Base-by-base conservation (phyloP, 2,797 vertebrate species). In the Brachyrhaphis roseni region DNA sequence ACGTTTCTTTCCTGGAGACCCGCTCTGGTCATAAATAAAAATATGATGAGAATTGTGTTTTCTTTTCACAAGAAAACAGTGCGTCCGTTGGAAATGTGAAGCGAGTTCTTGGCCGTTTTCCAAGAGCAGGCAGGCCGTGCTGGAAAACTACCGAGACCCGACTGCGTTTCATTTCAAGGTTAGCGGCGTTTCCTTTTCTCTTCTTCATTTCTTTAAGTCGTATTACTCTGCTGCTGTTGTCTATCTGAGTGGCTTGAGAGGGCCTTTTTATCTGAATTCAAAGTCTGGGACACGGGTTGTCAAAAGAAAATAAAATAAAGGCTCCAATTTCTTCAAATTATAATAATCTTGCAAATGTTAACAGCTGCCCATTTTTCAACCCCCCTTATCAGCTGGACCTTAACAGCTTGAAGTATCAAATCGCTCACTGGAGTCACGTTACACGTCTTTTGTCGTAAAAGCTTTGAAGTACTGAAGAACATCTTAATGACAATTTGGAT, bases 401-500 rank as follows among this genome's bases (percentile, higher is more conserved):
- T 68, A 5, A 20, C 36, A 68, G 64, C 77, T 45, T 71, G 26
- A 83, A 71, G 64, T 73, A 84, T 80, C 62, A 76, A 84, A 70
- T 62, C 53, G 87, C 81, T 75, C 78, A 79, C 75, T 31, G 49
- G 71, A 74, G 75, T 84, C 72, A 72, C 51, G 75, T 82, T 73
- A 39, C 66, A 74, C 46, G 5, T 18, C 51, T 72, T 72, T 59
- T 75, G 78, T 78, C 49, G 71, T 62, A 51, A 46, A 45, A 85
- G 74, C 64, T 64, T 86, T 64, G 59, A 72, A 55, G 76, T 71
- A 45, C 70, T 76, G 31, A 1, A 0, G 57, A 86, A 59, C 47
- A 71, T 18, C 76, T 83, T 47, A 82, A 80, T 86, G 71, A 82
- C 75, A 83, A 82, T 78, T 80, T 76, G 23, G 78, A 71, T 81